Percentiles rank a stretch among this genome's conserved stretches.
Evolutionary conservation across 2,888 invertebrate species (phyloP).

Genomic region (Parasteatoda lunata): DNA sequence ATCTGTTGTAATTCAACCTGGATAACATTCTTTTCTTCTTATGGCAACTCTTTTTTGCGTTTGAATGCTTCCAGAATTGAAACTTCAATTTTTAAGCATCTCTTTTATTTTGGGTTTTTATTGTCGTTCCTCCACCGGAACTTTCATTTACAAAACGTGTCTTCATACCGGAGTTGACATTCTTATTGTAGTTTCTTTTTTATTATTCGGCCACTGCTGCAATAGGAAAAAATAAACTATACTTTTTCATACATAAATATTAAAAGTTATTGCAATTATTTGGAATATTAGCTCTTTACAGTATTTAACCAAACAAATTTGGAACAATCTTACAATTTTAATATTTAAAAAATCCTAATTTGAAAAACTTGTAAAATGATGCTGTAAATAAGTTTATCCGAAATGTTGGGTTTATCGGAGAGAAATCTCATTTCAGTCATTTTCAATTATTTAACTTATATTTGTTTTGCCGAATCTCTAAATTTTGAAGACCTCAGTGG

Average conservation of each 20-base stretch:
- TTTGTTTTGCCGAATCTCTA: no score
- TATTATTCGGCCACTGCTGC: constrained; percentile 53
- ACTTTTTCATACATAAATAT: neutral
- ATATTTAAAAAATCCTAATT: neutral
- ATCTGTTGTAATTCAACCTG: neutral
- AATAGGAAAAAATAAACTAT: neutral
- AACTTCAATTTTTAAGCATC: neutral
- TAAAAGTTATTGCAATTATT: no score
- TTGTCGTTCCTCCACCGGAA: neutral
- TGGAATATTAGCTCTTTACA: neutral
- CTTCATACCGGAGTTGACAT: constrained; percentile 59
- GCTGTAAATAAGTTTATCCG: no score
- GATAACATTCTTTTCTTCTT: neutral
- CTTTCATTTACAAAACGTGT: no score
- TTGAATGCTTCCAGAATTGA: neutral
- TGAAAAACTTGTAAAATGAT: neutral
- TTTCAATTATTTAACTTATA: no score
- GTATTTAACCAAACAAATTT: neutral
- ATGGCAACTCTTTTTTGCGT: neutral
- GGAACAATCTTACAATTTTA: neutral
- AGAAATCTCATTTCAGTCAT: no score
- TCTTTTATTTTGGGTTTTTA: neutral
- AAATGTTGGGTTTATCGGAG: no score
- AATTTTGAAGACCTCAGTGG: no score
- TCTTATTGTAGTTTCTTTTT: constrained; percentile 39